Evolutionary conservation across 2,797 vertebrate genomes (phyloP).

Genomic region (Hydrolagus colliei): DNA sequence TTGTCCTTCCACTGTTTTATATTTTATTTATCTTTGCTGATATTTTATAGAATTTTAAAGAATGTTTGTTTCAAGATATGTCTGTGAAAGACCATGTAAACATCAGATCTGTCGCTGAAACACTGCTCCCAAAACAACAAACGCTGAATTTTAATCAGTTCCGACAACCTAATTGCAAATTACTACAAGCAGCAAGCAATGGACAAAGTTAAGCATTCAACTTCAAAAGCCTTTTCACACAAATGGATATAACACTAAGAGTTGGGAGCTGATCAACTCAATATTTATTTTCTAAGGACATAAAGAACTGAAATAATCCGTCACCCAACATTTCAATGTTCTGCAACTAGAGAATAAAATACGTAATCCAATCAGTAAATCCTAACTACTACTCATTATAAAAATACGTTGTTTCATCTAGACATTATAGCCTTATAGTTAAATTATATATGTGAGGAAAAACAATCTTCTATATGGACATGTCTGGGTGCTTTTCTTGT

Average conservation of each 20-base stretch:
- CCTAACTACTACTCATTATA: neutral
- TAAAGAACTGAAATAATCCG: no score
- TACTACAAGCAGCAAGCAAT: neutral
- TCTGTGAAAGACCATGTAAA: neutral
- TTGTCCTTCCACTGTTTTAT: constrained; percentile 44
- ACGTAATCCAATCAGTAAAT: neutral
- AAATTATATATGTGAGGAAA: neutral
- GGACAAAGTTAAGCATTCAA: neutral
- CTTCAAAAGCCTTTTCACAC: neutral
- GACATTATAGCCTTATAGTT: neutral
- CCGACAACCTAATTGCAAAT: neutral
- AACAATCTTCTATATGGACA: neutral
- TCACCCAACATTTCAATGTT: no score
- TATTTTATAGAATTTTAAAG: neutral
- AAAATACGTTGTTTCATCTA: neutral
- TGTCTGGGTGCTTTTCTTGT: neutral
- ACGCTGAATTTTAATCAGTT: neutral
- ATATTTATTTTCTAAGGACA: no score
- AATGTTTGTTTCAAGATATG: neutral
- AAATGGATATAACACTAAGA: no score
- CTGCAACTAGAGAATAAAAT: no score
- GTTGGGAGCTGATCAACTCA: no score
- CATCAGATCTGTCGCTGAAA: neutral
- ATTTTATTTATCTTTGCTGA: neutral
- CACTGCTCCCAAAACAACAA: neutral